phyloP scores from a whole-genome alignment of 2,888 invertebrate genomes.

The Amphipyra berbera region DNA sequence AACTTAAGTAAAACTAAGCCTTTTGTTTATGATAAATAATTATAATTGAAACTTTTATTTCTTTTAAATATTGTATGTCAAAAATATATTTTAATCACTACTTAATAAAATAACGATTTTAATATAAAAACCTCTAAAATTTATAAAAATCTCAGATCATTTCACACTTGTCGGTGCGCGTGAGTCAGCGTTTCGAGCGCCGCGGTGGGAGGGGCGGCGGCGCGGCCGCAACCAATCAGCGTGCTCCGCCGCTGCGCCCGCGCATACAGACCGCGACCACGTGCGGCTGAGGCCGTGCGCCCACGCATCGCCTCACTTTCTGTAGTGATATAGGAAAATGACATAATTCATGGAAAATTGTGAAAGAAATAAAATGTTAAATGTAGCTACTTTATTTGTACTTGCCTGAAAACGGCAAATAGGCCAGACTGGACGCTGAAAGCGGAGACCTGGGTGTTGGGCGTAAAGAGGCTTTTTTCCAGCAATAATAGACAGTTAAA shows the following conservation, averaged over 20 bases:
- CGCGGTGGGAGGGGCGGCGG: slow-evolving; percentile 82
- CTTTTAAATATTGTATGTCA: too few species aligned
- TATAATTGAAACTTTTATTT: too few species aligned
- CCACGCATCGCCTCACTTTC: slow-evolving; percentile 38
- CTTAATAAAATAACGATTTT: background rate
- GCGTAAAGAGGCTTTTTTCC: too few species aligned
- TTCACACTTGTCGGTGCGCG: slow-evolving; percentile 52
- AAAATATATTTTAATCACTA: background rate
- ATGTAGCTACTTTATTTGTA: too few species aligned
- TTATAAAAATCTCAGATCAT: slow-evolving; percentile 31
- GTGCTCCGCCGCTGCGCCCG: slow-evolving; percentile 69
- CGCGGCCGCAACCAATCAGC: slow-evolving; percentile 79
- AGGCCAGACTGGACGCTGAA: too few species aligned
- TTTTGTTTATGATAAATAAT: too few species aligned
- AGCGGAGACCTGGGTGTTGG: too few species aligned
- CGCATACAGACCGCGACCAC: slow-evolving; percentile 72
- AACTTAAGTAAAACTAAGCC: too few species aligned
- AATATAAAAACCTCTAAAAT: slow-evolving; percentile 3
- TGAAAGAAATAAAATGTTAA: background rate
- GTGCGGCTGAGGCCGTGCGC: slow-evolving; percentile 67
- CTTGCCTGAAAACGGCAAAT: too few species aligned
- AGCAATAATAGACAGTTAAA: too few species aligned
- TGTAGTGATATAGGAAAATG: background rate
- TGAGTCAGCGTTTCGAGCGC: slow-evolving; percentile 73
- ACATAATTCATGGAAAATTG: background rate